Conservation (phyloP, 2,113 vertebrate species). For the Polyodon spathula region DNA sequence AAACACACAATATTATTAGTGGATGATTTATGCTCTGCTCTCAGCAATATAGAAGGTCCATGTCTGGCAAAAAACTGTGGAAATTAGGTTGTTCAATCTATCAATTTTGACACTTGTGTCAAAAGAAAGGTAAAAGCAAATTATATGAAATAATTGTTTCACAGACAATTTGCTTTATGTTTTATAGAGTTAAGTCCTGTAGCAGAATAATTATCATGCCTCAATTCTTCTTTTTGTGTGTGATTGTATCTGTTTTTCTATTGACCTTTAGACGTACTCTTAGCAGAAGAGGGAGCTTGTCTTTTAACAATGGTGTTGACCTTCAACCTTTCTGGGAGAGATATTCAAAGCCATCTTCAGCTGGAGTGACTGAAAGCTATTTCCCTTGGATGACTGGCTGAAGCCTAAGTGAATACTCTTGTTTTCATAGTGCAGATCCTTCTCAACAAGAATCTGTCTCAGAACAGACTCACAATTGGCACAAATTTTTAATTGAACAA, state of each 20-base stretch:
- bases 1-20: no score
- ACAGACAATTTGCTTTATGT: neutral
- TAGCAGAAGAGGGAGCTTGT: constrained; percentile 1
- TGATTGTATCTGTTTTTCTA: constrained; percentile 3
- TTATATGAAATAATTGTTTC: constrained; percentile 6
- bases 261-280: constrained; percentile 7
- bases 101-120: neutral
- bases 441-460: constrained; percentile 11
- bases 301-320: constrained; percentile 8
- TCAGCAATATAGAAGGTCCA: no score
- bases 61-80: no score
- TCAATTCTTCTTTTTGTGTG: neutral
- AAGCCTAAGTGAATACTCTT: constrained; percentile 4
- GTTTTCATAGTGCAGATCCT: constrained; percentile 11
- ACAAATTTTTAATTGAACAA: no score
- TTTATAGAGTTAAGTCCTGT: constrained; percentile 1
- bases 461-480: constrained; percentile 18
- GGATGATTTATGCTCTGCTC: no score
- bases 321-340: constrained; percentile 9
- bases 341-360: constrained; percentile 13
- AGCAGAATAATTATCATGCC: constrained; percentile 6
- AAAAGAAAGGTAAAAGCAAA: constrained; percentile 3
- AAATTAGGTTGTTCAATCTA: no score
- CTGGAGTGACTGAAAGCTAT: constrained; percentile 17
- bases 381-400: constrained; percentile 17